phyloP scores from a whole-genome alignment of 37 sponge, comb jelly and placozoan genomes.

The Theonella swinhoei region DNA sequence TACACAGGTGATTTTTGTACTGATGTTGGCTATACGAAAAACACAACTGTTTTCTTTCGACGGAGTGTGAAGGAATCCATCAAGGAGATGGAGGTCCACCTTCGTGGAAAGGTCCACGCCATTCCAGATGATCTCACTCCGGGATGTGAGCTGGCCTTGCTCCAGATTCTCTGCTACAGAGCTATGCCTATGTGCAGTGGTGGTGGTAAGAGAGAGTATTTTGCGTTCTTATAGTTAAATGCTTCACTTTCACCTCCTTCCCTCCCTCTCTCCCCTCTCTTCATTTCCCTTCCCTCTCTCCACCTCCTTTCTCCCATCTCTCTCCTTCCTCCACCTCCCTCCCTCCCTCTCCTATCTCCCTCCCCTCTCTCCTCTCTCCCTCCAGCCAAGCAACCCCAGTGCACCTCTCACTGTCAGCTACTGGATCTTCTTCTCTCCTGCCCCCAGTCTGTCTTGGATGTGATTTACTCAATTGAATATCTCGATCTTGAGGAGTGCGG shows the following conservation, averaged over 20 bases:
- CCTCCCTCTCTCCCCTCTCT: too few relatives aligned
- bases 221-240: too few relatives aligned
- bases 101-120: not conserved
- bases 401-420: not conserved
- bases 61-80: not conserved
- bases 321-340: too few relatives aligned
- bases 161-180: constrained; percentile 15
- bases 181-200: constrained; percentile 20
- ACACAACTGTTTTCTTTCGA: not conserved
- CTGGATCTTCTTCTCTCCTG: not conserved
- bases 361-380: not conserved
- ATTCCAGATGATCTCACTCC: not conserved
- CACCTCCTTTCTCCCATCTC: too few relatives aligned
- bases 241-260: too few relatives aligned
- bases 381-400: not conserved
- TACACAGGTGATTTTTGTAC: not conserved
- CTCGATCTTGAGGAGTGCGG: not conserved
- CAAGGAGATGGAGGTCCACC: not conserved
- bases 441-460: not conserved
- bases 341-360: constrained; percentile 8
- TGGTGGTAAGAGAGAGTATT: too few relatives aligned
- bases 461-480: not conserved
- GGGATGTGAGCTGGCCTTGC: constrained; percentile 10
- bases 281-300: too few relatives aligned
- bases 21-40: not conserved